A percentile compares a stretch with the other conserved stretches of the same genome.
Conservation (phyloP, 2,888 invertebrate genomes). For the Micropterix aruncella region DNA sequence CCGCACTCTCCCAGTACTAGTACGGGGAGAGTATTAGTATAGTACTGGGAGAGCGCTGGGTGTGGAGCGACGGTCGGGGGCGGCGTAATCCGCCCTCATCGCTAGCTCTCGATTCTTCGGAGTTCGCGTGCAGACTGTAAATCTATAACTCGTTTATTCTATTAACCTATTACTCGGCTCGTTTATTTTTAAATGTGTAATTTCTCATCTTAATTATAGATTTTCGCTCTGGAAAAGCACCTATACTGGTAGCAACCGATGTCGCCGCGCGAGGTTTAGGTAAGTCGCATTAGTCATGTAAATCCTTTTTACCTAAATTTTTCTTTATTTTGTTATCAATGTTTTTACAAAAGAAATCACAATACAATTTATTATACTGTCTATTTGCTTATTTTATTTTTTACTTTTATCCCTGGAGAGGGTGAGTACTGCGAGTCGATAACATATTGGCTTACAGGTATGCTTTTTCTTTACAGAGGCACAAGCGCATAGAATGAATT, state of each 20-base stretch:
- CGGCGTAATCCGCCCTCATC: no score
- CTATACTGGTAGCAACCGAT: slow-evolving; percentile 88
- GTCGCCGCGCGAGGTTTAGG: slow-evolving; percentile 90
- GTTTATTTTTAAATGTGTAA: no score
- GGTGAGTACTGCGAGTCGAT: slow-evolving; percentile 8
- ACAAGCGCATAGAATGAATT: slow-evolving; percentile 11
- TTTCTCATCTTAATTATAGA: no score
- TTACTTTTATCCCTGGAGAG: background rate
- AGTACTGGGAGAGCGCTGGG: no score
- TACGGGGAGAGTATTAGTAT: no score
- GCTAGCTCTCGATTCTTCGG: no score
- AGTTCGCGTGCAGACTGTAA: no score
- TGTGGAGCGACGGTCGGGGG: no score
- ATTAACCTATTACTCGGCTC: no score
- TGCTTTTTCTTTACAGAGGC: slow-evolving; percentile 13
- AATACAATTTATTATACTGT: slow-evolving; percentile 1
- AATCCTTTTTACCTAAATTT: background rate
- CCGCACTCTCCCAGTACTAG: no score
- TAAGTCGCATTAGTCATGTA: slow-evolving; percentile 31
- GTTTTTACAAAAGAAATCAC: background rate
- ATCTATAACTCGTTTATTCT: no score
- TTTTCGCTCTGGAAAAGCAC: slow-evolving; percentile 71
- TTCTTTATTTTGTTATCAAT: slow-evolving; percentile 1
- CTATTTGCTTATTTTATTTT: background rate
- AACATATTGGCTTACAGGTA: slow-evolving; percentile 9